Conservation (phyloP, 2,113 vertebrate genomes). For the Orcinus orca region DNA sequence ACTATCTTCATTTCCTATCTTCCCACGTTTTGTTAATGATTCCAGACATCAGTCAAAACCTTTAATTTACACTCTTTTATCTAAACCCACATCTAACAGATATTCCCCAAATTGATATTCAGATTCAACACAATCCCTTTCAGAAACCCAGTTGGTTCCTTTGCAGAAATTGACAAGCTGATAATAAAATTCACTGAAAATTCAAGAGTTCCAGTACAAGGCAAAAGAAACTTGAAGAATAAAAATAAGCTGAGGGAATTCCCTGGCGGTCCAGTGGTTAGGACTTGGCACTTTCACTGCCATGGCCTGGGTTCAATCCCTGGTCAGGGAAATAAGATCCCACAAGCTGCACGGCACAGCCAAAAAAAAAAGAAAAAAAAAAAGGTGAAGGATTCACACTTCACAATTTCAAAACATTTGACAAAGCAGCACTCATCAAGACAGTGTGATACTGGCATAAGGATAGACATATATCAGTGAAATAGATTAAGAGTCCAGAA, state of each 20-base stretch:
- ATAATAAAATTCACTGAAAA: neutral
- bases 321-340: too few species aligned
- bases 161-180: too few species aligned
- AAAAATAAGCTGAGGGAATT: neutral
- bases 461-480: neutral
- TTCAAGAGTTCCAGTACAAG: neutral
- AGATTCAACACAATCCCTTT: neutral
- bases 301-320: too few species aligned
- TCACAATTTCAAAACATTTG: neutral
- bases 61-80: neutral
- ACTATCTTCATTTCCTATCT: neutral
- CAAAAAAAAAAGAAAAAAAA: too few species aligned
- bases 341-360: rapidly evolving
- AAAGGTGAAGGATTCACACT: neutral
- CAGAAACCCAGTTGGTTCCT: neutral
- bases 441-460: neutral
- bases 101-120: neutral
- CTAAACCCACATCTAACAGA: neutral
- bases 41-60: neutral
- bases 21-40: neutral
- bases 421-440: neutral
- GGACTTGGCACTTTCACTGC: too few species aligned
- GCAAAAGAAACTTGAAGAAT: neutral
- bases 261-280: too few species aligned
- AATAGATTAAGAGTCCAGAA: neutral